A percentile compares a stretch with the other conserved stretches of the same genome.
Conservation (phyloP, 2,888 invertebrate species). For the Neoaliturus tenellus region DNA sequence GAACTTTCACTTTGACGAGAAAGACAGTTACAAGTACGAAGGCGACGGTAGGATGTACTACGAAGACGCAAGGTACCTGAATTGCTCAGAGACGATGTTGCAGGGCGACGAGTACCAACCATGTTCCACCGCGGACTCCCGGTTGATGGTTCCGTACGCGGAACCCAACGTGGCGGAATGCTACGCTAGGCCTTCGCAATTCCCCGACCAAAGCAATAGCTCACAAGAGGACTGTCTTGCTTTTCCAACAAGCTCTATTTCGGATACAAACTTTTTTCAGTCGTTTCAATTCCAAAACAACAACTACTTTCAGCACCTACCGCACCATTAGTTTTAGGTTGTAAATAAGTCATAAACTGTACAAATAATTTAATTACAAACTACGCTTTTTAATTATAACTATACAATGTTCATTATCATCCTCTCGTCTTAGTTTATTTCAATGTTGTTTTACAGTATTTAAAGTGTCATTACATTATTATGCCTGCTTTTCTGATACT, state of each 20-base stretch:
- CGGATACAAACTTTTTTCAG: conserved; percentile 49
- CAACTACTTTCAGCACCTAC: conserved; percentile 58
- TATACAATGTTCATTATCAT: no score
- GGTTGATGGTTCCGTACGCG: conserved; percentile 15
- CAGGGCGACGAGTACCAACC: not conserved
- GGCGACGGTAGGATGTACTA: conserved; percentile 54
- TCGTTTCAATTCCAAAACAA: conserved; percentile 55
- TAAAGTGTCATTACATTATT: no score
- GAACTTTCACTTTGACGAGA: conserved; percentile 57
- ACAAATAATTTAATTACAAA: conserved; percentile 51
- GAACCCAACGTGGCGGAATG: not conserved
- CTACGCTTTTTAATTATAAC: conserved; percentile 40
- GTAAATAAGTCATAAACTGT: conserved; percentile 44
- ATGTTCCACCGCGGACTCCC: not conserved
- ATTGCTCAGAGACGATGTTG: conserved; percentile 14
- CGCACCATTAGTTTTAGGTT: conserved; percentile 55
- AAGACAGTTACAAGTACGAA: conserved; percentile 48
- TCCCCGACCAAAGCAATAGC: conserved; percentile 48
- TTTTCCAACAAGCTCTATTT: not conserved
- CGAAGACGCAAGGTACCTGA: conserved; percentile 47
- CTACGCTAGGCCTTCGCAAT: conserved; percentile 17
- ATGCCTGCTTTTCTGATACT: no score
- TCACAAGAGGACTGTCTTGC: conserved; percentile 50
- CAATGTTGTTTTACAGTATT: no score
- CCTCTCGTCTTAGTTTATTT: no score